phyloP scores from a whole-genome alignment of 30 jellyfish, hydroid and myxozoan species.

The Cassiopea andromeda region DNA sequence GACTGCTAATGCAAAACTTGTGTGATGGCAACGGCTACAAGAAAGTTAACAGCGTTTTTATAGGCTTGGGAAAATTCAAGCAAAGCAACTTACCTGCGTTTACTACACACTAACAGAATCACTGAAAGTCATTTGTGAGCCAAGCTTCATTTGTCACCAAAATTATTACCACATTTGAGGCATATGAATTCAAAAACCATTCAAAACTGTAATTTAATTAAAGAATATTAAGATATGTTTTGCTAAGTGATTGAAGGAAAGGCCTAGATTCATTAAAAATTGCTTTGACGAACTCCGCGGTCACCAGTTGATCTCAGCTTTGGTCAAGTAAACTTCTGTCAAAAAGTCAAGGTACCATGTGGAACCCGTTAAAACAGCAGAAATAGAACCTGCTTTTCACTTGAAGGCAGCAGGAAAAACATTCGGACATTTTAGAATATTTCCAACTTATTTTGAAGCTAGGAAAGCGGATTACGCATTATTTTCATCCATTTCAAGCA shows the following conservation, averaged over 20 bases:
- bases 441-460: neutral
- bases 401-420: constrained; percentile 48
- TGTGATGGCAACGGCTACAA: too few species aligned
- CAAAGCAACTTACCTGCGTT: neutral
- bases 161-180: neutral
- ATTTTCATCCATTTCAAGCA: neutral
- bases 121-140: neutral
- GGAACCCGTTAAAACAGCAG: constrained; percentile 31
- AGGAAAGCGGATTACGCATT: neutral
- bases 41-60: too few species aligned
- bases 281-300: constrained; percentile 18
- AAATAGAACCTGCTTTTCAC: constrained; percentile 34
- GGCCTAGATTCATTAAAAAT: constrained; percentile 14
- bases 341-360: constrained; percentile 61
- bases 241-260: neutral
- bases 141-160: constrained; percentile 1
- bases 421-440: neutral
- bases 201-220: neutral
- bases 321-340: constrained; percentile 71
- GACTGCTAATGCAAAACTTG: too few species aligned
- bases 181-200: neutral
- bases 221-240: neutral
- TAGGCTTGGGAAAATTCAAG: neutral
- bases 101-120: neutral
- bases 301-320: constrained; percentile 70